Base-by-base conservation (phyloP, 2,113 vertebrate species). In the Taurulus bubalis region DNA sequence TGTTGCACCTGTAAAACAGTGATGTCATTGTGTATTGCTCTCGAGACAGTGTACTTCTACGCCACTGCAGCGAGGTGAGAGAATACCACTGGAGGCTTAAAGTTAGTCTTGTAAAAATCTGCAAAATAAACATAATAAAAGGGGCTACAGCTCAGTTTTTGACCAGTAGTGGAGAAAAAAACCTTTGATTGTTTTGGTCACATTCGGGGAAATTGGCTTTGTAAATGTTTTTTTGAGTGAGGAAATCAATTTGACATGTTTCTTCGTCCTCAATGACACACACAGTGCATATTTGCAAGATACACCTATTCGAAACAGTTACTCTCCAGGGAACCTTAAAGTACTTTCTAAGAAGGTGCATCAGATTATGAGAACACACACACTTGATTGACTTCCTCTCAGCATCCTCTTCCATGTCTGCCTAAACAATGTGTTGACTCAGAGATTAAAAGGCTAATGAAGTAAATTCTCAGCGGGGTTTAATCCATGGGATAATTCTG, bases 401-500 rank as follows among this genome's bases (percentile, higher is more conserved):
- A 63, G 71, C n/a, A 49, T 56, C 38, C 49, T 49, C 32, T 32
- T 38, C 34, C 22, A 53, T 11, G 64, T 74, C 62, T 74, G 40
- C 51, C 63, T 62, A 40, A 14, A 53, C 45, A n/a, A 38, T 24
- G 60, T 67, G 77, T 75, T 82, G 74, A 80, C 80, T 76, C 45
- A 63, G 63, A 80, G 84, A 86, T 84, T 80, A 75, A 77, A 78
- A 79, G 69, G 79, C 74, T 84, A 81, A 86, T 83, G 75, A 86
- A 86, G 74, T 81, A 65, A 85, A 82, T 74, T 82, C 55, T 71
- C 82, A 55, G 10, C 78, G 71, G 75, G 49, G 34, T 84, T 74
- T 82, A 79, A 82, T 85, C 85, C 77, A 47, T 7, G n/a, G 53
- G 73, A 86, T 84, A 68, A 75, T 73, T 79, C 77, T 34, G 80